phyloP scores from a whole-genome alignment of 2,797 vertebrate species.

The Ficedula albicollis region DNA sequence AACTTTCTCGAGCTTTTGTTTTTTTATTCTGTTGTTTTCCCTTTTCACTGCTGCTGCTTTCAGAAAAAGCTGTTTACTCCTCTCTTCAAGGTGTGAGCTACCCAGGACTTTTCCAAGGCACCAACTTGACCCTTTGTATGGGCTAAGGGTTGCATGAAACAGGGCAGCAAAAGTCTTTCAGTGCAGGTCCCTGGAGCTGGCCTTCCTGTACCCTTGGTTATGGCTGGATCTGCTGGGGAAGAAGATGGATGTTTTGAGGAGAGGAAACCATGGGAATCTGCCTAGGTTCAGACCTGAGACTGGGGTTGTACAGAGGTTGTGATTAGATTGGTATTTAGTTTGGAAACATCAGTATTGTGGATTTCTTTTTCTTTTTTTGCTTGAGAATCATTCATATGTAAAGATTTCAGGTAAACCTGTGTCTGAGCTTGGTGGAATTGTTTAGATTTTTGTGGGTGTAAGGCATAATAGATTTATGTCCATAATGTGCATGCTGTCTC shows the following conservation, averaged over 20 bases:
- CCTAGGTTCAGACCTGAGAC: background rate
- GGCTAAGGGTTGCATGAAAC: background rate
- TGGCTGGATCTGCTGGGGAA: background rate
- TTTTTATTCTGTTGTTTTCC: background rate
- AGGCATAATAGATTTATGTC: background rate
- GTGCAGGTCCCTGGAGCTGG: background rate
- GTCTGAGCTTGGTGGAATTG: background rate
- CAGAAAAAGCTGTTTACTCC: background rate
- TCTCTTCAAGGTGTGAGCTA: background rate
- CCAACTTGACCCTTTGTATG: rapidly evolving
- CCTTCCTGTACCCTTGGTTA: background rate
- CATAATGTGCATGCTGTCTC: background rate
- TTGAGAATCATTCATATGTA: background rate
- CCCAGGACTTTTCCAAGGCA: background rate
- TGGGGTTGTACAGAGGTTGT: background rate
- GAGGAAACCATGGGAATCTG: rapidly evolving
- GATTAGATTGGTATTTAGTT: background rate
- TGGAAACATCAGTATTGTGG: background rate
- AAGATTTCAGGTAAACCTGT: background rate
- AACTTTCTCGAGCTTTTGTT: background rate
- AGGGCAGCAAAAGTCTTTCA: background rate
- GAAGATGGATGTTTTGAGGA: background rate
- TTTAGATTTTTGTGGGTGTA: background rate
- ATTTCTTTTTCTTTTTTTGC: background rate
- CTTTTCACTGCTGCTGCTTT: background rate